phyloP scores from a whole-genome alignment of 1,140 invertebrate genomes.

The Drosophila funebris region DNA sequence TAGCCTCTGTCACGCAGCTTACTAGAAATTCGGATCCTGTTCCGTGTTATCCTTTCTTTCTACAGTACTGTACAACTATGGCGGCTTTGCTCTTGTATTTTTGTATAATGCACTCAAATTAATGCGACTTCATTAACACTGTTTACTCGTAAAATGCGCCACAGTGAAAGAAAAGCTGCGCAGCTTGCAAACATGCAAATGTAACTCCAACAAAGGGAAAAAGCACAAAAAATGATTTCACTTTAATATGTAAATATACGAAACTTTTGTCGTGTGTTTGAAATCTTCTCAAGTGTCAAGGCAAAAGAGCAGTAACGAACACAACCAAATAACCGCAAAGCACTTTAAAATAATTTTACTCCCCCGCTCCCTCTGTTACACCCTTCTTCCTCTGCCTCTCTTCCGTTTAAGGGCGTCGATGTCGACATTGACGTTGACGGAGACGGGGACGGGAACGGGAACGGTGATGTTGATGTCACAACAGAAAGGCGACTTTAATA shows the following conservation, averaged over 20 bases:
- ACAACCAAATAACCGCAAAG: conserved; percentile 65
- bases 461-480: conserved; percentile 38
- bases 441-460: conserved; percentile 5
- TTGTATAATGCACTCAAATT: conserved; percentile 75
- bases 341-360: conserved; percentile 75
- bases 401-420: neutral
- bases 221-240: conserved; percentile 26
- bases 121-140: conserved; percentile 81
- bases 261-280: conserved; percentile 22
- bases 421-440: conserved; percentile 32
- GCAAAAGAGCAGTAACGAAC: conserved; percentile 45
- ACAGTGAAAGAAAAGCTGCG: conserved; percentile 24
- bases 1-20: conserved; percentile 23
- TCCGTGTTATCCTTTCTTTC: conserved; percentile 5
- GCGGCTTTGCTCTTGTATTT: conserved; percentile 50
- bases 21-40: conserved; percentile 20
- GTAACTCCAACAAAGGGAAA: conserved; percentile 2
- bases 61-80: conserved; percentile 2
- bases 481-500: conserved; percentile 62
- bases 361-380: neutral
- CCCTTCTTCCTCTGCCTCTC: neutral
- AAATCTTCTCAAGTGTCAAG: conserved; percentile 42
- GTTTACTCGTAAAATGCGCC: conserved; percentile 71
- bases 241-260: conserved; percentile 57
- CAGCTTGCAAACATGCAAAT: conserved; percentile 49